Conservation (phyloP, 2,888 invertebrate genomes). For the Xanthorhoe designata region DNA sequence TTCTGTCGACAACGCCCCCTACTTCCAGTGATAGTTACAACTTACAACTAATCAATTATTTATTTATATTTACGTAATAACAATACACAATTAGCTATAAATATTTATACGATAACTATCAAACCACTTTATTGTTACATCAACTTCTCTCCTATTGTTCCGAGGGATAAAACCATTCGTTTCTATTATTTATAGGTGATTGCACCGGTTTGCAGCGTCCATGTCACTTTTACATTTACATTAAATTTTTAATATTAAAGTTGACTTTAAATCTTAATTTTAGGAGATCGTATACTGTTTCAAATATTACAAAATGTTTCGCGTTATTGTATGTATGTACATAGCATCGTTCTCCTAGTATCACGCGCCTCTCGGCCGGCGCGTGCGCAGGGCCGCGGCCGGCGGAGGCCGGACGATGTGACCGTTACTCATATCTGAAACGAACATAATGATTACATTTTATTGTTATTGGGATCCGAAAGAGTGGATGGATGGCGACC, state of each 20-base stretch:
- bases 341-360: slow-evolving; percentile 82
- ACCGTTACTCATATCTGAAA: slow-evolving; percentile 79
- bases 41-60: slow-evolving; percentile 85
- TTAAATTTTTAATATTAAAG: slow-evolving; percentile 76
- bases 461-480: slow-evolving; percentile 33
- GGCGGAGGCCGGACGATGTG: slow-evolving; percentile 64
- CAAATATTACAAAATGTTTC: slow-evolving; percentile 85
- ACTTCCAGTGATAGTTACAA: slow-evolving; percentile 80
- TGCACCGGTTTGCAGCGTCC: slow-evolving; percentile 77
- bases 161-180: slow-evolving; percentile 65
- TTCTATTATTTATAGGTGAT: slow-evolving; percentile 69
- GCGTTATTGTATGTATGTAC: slow-evolving; percentile 75
- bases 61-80: slow-evolving; percentile 85
- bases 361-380: slow-evolving; percentile 57
- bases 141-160: slow-evolving; percentile 73
- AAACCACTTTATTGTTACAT: slow-evolving; percentile 82
- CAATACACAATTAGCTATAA: slow-evolving; percentile 86
- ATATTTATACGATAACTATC: slow-evolving; percentile 85
- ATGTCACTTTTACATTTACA: slow-evolving; percentile 78
- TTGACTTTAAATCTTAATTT: slow-evolving; percentile 85
- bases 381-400: slow-evolving; percentile 44
- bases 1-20: slow-evolving; percentile 70
- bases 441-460: slow-evolving; percentile 45
- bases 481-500: slow-evolving; percentile 10
- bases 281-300: slow-evolving; percentile 86